Base-by-base conservation (phyloP, 2,113 vertebrate genomes). In the Pteronura brasiliensis region DNA sequence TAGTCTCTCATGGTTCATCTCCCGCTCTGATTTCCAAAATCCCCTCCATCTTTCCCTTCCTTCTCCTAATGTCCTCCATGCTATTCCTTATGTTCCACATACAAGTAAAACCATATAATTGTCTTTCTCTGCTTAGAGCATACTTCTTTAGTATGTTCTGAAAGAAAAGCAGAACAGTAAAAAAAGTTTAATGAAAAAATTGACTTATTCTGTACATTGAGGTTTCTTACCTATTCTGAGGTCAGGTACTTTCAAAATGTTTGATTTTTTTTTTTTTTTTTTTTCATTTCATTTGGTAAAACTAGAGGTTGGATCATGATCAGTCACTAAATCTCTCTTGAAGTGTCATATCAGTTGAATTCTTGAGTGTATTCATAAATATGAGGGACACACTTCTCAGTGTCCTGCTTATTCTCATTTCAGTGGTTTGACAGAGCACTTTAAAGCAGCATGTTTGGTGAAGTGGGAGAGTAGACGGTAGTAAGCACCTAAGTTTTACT, bases 171-270 rank as follows among this genome's bases (percentile, higher is more conserved):
- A 23, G 39, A 49, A 63, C 2, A 93, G 34, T 72, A 36, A 69
- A 86, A 87, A 90, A 72, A 42, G 63, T 84, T 80, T 93, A 91
- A 74, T 94, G 23, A 77, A 80, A 95, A 84, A 39, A 59, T 71
- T 80, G 17, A 63, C 42, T 95, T 90, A 57, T 18, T 95, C 27
- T 93, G 36, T 6, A 93, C 49, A 36, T 87, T 47, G 65, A 59
- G 7, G 3, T 67, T 95, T 83, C 76, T 57, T 91, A 92, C 76
- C 59, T 25, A 6, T 92, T 89, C 21, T 6, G 31, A 36, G 88
- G 59, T 83, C 69, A 76, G 12, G 15, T 79, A 63, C 15, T 90
- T 93, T 86, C 5, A 83, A 65, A 87, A 42, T 76, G 5, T 55
- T 59, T 93, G 42, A 11, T 39, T 31, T 36, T 44, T 13, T 63